Evolutionary conservation across 2,797 vertebrate species (phyloP).

Genomic region (Onychomys leucogaster): DNA sequence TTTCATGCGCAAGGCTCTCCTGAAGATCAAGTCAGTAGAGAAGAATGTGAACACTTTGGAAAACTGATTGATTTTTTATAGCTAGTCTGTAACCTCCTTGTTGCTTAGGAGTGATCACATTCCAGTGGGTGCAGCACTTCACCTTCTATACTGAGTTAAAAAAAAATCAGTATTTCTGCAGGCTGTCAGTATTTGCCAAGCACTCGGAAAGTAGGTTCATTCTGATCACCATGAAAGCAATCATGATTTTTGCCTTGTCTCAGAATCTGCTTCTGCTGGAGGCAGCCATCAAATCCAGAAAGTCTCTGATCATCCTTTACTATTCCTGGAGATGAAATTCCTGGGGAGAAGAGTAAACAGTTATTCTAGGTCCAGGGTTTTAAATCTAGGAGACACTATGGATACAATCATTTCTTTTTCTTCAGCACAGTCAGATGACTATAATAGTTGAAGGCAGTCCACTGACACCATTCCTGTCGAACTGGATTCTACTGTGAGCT

Average conservation of each 20-base stretch:
- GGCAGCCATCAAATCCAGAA: slow-evolving; percentile 5
- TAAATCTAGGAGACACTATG: neutral
- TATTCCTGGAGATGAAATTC: slow-evolving; percentile 36
- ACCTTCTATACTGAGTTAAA: neutral
- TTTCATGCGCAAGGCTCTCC: neutral
- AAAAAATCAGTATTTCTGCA: neutral
- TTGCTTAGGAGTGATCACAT: slow-evolving; percentile 1
- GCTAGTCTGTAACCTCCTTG: neutral
- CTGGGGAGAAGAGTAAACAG: neutral
- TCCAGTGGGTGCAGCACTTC: neutral
- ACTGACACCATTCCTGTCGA: neutral
- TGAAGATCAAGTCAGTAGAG: neutral
- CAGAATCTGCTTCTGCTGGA: neutral
- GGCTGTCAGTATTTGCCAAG: neutral
- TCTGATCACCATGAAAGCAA: slow-evolving; percentile 28
- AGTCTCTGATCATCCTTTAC: neutral
- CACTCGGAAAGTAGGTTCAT: neutral
- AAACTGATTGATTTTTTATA: neutral
- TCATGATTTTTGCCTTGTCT: slow-evolving; percentile 41
- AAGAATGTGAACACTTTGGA: neutral
- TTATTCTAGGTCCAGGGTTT: neutral
- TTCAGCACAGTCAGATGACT: neutral
- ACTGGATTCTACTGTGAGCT: neutral
- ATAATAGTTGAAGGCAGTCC: neutral
- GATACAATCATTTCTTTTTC: neutral